Percentiles rank a stretch among this genome's conserved stretches.
phyloP scores from a whole-genome alignment of 2,888 invertebrate species.

The Clunio marinus region DNA sequence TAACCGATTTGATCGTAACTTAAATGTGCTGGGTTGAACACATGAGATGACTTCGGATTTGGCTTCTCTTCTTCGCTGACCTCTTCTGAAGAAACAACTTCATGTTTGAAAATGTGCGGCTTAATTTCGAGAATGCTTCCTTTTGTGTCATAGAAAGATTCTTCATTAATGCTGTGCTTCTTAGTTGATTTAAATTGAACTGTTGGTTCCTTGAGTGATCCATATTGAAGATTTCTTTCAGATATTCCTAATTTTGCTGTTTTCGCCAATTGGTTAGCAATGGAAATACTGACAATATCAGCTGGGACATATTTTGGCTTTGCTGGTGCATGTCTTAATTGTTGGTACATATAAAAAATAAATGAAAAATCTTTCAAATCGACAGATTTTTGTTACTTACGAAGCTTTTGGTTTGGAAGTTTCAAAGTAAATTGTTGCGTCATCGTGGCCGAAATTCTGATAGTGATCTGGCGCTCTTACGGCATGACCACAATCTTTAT shows the following conservation, averaged over 20 bases:
- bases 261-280: conserved; percentile 51
- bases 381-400: background rate
- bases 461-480: conserved; percentile 14
- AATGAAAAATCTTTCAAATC: background rate
- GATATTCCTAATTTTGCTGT: conserved; percentile 48
- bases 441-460: background rate
- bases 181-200: background rate
- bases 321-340: too few species aligned
- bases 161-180: conserved; percentile 13
- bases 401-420: background rate
- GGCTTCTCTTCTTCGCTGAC: background rate
- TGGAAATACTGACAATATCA: conserved; percentile 53
- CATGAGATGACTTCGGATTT: background rate
- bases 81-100: conserved; percentile 9
- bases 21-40: conserved; percentile 13
- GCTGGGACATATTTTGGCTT: conserved; percentile 45
- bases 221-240: conserved; percentile 55
- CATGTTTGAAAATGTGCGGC: background rate
- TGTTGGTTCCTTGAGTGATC: conserved; percentile 52
- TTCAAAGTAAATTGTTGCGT: conserved; percentile 19
- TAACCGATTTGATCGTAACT: conserved; percentile 28
- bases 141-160: conserved; percentile 15
- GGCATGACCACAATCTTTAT: background rate
- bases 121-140: conserved; percentile 33
- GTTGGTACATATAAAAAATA: too few species aligned